These are phyloP conservation scores for Littorina saxatilis DNA, from an alignment of 1,140 invertebrate genomes.

Conservation along the genomic window DNA sequence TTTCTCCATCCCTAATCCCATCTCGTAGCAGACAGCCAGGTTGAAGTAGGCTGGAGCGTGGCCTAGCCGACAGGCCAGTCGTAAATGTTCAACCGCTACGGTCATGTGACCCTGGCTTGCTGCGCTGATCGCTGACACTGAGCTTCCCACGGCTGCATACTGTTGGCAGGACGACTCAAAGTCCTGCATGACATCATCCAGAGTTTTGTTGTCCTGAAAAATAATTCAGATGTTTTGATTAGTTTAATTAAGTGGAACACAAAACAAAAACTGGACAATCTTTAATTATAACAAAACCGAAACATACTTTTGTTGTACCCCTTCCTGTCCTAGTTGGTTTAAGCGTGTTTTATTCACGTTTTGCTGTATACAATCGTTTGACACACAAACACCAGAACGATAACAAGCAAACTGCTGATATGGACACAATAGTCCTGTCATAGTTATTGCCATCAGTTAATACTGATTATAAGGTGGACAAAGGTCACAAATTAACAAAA, in stretches of 20 bases:
- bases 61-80: slow-evolving; percentile 60
- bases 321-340: too few relatives aligned
- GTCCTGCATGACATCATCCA: slow-evolving; percentile 52
- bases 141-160: slow-evolving; percentile 57
- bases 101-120: slow-evolving; percentile 51
- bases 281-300: not conserved
- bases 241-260: not conserved
- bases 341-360: too few relatives aligned
- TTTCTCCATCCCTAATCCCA: slow-evolving; percentile 65
- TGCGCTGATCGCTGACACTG: slow-evolving; percentile 52
- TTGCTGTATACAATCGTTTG: too few relatives aligned
- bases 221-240: too few relatives aligned
- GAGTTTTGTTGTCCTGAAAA: slow-evolving; percentile 41
- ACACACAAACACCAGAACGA: too few relatives aligned
- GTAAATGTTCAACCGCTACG: slow-evolving; percentile 58
- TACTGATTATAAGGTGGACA: too few relatives aligned
- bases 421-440: too few relatives aligned
- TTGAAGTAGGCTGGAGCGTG: slow-evolving; percentile 70
- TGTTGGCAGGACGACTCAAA: slow-evolving; percentile 58
- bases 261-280: not conserved
- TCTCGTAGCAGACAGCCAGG: slow-evolving; percentile 72
- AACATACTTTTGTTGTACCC: not conserved
- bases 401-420: too few relatives aligned
- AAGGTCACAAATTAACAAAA: too few relatives aligned
- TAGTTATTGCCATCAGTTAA: too few relatives aligned